Evolutionary conservation across 1,140 invertebrate genomes (phyloP), one percentile per base, ranked within the genome.

Genomic region (Pentalonia nigronervosa): DNA sequence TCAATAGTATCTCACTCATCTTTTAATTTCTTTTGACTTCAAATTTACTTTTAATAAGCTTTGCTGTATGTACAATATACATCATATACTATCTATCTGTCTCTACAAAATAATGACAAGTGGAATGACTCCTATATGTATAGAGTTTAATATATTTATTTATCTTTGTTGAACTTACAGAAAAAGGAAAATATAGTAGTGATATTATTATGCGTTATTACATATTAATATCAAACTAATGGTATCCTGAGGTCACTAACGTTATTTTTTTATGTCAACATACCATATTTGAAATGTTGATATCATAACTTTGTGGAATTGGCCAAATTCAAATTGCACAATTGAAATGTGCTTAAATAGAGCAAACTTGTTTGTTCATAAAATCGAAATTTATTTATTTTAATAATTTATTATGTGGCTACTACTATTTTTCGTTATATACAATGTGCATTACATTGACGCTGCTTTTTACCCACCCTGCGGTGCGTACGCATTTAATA

Each of bases 1-100:
- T 7, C 3, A 9, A 86, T 30, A 14, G 25, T 76, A 30, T 86
- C 41, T 17, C 23, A 17, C 41, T 47, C 14, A 45, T 86, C 84
- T 86, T 45, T 17, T 47, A 47, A 25, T 86, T 47, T 86, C 36
- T 86, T 47, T 86, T 50, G 20, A 23, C 87, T 21, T 50, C 7
- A 88, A 50, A 88, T 88, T 50, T 34, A 88, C 20, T 88, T 88
- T 88, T 88, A 53, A 88, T 88, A 25, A 48, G 30, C 23, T 84
- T 30, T 41, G 36, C 83, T 84, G 23, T 23, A 47, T 2, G 30
- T 86, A 7, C 76, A n/a, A 8, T 41, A 25, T 41, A 36, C n/a
- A n/a, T n/a, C n/a, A 25, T 67, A n/a, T 67, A 67, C 60, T 67
- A 14, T 30, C 25, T n/a, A 67, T 67, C 7, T 20, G 50, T 53